Percentiles rank a stretch among this genome's conserved stretches.
Conservation (phyloP, 2,113 vertebrate genomes). For the Notiomystis cincta region DNA sequence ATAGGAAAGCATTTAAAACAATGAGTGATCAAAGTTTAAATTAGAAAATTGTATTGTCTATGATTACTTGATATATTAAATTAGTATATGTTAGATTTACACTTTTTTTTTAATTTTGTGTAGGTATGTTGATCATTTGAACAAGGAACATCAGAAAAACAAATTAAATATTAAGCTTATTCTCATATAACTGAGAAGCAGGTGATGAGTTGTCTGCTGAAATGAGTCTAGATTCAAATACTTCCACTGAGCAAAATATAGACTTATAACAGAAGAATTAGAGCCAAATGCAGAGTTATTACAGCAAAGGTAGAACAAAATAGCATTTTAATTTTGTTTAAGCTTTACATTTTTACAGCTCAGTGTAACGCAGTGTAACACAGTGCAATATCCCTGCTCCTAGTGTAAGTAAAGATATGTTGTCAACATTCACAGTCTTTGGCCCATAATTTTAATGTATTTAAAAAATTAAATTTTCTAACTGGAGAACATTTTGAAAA, state of each 20-base stretch:
- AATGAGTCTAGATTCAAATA: background rate
- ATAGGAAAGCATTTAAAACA: background rate
- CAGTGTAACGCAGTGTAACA: no score
- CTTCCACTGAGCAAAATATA: background rate
- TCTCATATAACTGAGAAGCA: background rate
- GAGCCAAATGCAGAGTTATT: background rate
- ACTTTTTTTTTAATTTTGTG: background rate
- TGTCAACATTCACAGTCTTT: background rate
- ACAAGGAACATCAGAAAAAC: background rate
- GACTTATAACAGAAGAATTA: background rate
- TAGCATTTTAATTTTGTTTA: background rate
- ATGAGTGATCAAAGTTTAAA: background rate
- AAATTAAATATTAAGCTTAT: background rate
- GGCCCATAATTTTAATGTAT: background rate
- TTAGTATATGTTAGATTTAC: background rate
- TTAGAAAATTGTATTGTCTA: background rate
- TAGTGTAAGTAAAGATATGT: background rate
- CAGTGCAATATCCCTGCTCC: background rate
- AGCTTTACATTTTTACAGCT: background rate
- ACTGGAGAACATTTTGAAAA: background rate
- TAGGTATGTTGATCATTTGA: background rate
- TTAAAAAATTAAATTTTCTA: background rate
- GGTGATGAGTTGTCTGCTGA: background rate
- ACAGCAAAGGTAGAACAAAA: background rate
- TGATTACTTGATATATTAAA: background rate